Percentiles rank a stretch among this genome's conserved stretches.
phyloP scores from a whole-genome alignment of 2,113 vertebrate species.

The Bos javanicus region DNA sequence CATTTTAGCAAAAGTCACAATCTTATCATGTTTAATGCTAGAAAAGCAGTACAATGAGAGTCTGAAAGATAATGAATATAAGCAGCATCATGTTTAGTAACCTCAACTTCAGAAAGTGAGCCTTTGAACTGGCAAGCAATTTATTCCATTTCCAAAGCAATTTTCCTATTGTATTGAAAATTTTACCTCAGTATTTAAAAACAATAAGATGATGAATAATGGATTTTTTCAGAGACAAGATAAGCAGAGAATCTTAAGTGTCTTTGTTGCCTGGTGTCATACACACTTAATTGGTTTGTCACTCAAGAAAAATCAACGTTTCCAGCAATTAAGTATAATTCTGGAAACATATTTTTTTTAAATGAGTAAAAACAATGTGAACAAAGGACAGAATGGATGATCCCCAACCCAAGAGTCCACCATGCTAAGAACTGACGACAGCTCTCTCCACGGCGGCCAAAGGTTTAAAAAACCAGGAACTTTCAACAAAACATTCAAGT shows the following conservation, averaged over 20 bases:
- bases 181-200: slow-evolving; percentile 85
- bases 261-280: slow-evolving; percentile 82
- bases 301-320: slow-evolving; percentile 79
- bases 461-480: slow-evolving; percentile 52
- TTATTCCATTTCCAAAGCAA: slow-evolving; percentile 84
- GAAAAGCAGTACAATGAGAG: slow-evolving; percentile 38
- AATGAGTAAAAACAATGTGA: slow-evolving; percentile 80
- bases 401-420: slow-evolving; percentile 71
- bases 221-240: slow-evolving; percentile 82
- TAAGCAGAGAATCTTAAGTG: slow-evolving; percentile 78
- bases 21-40: slow-evolving; percentile 15
- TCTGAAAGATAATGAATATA: slow-evolving; percentile 62
- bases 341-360: slow-evolving; percentile 79
- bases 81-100: slow-evolving; percentile 64
- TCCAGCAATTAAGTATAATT: slow-evolving; percentile 83
- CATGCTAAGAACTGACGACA: slow-evolving; percentile 50
- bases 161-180: slow-evolving; percentile 84
- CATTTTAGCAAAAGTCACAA: neutral
- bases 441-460: slow-evolving; percentile 48
- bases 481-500: slow-evolving; percentile 49
- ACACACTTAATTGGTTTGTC: slow-evolving; percentile 83
- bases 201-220: slow-evolving; percentile 87
- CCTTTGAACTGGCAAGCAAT: slow-evolving; percentile 79
- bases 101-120: slow-evolving; percentile 75
- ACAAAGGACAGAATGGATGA: slow-evolving; percentile 77